A percentile compares a stretch with the other conserved stretches of the same genome.
These are phyloP conservation scores for Eurypyga helias DNA, from an alignment of 2,113 vertebrate species.

Conservation along the genomic window DNA sequence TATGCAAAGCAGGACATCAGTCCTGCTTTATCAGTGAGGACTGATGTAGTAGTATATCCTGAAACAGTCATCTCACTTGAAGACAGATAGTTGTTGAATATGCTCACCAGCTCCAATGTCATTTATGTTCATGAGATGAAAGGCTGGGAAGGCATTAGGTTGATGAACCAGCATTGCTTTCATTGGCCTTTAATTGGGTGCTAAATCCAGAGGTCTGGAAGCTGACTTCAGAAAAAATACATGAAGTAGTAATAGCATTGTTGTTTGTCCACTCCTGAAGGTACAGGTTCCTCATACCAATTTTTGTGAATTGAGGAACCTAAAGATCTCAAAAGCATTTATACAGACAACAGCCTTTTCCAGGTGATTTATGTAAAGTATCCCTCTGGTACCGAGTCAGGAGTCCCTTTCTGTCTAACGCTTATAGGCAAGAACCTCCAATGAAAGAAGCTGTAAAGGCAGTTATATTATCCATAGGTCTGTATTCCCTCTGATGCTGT, in stretches of 20 bases:
- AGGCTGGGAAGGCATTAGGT: not conserved
- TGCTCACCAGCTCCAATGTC: not conserved
- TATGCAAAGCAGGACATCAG: not conserved
- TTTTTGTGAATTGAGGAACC: not conserved
- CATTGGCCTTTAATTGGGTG: not conserved
- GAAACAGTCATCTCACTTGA: not conserved
- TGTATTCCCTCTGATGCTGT: not conserved
- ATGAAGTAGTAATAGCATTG: not conserved
- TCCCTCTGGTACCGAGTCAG: not conserved
- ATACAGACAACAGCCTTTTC: not conserved
- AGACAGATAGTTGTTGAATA: not conserved
- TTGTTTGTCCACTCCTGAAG: not conserved
- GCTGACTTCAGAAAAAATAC: not conserved
- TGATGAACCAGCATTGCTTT: not conserved
- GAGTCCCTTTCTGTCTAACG: not conserved
- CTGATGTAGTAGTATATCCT: not conserved
- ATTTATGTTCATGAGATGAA: not conserved
- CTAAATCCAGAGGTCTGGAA: not conserved
- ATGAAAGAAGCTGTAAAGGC: not conserved
- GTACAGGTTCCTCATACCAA: not conserved
- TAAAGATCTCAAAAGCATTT: not conserved
- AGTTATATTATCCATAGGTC: not conserved
- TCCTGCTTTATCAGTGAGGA: not conserved
- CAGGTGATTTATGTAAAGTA: not conserved
- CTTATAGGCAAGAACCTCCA: not conserved